Base-by-base conservation (phyloP, 2,888 invertebrate genomes). In the Orthosia gothica region DNA sequence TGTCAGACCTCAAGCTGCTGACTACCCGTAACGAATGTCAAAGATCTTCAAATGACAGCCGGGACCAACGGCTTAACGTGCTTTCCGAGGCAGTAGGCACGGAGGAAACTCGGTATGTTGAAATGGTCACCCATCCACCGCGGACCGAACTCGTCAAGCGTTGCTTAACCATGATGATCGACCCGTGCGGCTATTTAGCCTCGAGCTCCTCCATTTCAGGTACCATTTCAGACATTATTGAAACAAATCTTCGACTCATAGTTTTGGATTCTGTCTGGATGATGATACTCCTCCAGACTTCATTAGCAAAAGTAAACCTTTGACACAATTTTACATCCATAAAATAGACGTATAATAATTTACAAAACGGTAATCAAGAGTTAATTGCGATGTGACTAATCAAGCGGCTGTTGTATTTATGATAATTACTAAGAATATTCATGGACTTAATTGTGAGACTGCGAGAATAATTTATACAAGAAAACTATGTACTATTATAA, bases 351-450 rank as follows among this genome's bases (percentile, higher is more conserved):
- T 70, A 52, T n/a, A 61, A 66, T 71, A 47, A 52, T 70, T 20
- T 1, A 67, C 70, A 55, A 64, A 81, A 67, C 55, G 63, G 76
- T 57, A 49, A 81, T 81, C 74, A 66, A 70, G 67, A 62, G 50
- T 81, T 84, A 81, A 69, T 81, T 84, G 69, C 81, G 65, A 74
- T 81, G 84, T 81, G 81, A 84, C 69, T 84, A 81, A 81, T 84
- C 69, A 84, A 81, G 65, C 84, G 62, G 62, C 75, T 58, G 62
- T 83, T 74, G 81, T 83, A 74, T 81, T 81, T 84, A 84, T 84
- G 84, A 80, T 81, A 81, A 81, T 81, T 55, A 63, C 65, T 52
- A 18, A 70, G 81, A 70, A 81, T 84, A 81, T 84, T 82, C 70
- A 81, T 67, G 66, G 49, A 47, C 40, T 74, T 76, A 66, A 70